A percentile compares a stretch with the other conserved stretches of the same genome.
These are phyloP conservation scores for Podarcis siculus DNA, from an alignment of 2,797 vertebrate species.

Conservation along the genomic window DNA sequence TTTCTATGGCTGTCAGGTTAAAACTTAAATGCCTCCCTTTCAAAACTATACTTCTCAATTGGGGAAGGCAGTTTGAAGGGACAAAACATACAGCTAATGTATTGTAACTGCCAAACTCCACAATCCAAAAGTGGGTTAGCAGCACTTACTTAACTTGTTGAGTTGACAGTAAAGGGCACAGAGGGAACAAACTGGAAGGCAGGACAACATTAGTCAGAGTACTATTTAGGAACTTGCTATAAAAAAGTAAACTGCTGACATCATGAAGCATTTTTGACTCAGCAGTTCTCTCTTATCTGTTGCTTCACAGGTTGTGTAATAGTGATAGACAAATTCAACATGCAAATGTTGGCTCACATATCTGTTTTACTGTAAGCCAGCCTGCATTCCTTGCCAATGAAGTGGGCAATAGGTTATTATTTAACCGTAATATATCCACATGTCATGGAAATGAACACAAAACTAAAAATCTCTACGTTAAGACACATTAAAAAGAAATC, in stretches of 20 bases:
- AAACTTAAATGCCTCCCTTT: neutral
- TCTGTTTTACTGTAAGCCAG: neutral
- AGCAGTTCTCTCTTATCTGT: neutral
- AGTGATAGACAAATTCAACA: slow-evolving; percentile 1
- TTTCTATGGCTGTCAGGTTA: no score
- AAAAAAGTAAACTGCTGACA: neutral
- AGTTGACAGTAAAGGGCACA: neutral
- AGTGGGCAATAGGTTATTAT: neutral
- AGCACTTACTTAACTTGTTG: neutral
- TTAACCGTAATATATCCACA: neutral
- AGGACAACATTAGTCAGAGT: neutral
- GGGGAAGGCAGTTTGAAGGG: neutral
- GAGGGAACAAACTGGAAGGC: neutral
- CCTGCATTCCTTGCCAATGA: neutral
- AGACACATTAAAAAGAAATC: neutral
- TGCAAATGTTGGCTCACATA: neutral
- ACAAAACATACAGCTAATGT: neutral
- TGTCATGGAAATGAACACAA: neutral
- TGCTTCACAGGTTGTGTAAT: neutral
- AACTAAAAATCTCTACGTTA: neutral
- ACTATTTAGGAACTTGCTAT: neutral
- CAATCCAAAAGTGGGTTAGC: neutral
- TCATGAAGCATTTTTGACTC: slow-evolving; percentile 13
- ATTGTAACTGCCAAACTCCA: neutral
- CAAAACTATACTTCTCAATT: neutral